Base-by-base conservation (phyloP, 2,888 invertebrate species). In the Melieria crassipennis region DNA sequence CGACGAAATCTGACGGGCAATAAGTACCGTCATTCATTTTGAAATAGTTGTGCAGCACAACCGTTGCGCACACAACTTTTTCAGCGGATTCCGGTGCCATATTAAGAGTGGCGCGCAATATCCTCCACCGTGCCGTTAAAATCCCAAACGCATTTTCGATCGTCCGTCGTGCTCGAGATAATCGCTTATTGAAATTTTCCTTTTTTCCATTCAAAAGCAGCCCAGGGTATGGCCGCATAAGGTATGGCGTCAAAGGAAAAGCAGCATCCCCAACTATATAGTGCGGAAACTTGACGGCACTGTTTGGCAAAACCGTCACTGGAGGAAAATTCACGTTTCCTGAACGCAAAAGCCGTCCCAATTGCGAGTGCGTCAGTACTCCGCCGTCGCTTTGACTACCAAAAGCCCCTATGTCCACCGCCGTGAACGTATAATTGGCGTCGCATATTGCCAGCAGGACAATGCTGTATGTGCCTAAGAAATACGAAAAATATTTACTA, bases 221-320 rank as follows among this genome's bases (percentile, higher is more conserved):
- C 55, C 66, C 71, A 48, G 73, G 71, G 62, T 69, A 73, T 47
- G 69, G 73, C 16, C 71, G 58, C 73, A 73, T 71, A 43, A 72
- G 47, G 52, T 69, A 64, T 47, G 50, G 13, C 48, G 57, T 58
- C 45, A 71, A 56, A 43, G 71, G 67, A 30, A 71, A 71, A 46
- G 69, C 69, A 47, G 63, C 66, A 64, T 69, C 71, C 9, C 61
- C 69, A 55, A 71, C 67, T 16, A 70, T 65, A 42, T 70, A 70
- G 45, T 70, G 46, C 4, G 52, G 70, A 16, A 70, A 61, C 7
- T 5, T 30, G n/a, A 52, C 52, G 7, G 11, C n/a, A 4, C 45
- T 45, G 52, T 65, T 64, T 45, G 64, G 65, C 4, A 65, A 46
- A 5, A 13, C 6, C 30, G 43, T 46, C 7, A 13, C 46, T 48